Conservation (phyloP, 2,797 vertebrate species). For the Silurus aristotelis region DNA sequence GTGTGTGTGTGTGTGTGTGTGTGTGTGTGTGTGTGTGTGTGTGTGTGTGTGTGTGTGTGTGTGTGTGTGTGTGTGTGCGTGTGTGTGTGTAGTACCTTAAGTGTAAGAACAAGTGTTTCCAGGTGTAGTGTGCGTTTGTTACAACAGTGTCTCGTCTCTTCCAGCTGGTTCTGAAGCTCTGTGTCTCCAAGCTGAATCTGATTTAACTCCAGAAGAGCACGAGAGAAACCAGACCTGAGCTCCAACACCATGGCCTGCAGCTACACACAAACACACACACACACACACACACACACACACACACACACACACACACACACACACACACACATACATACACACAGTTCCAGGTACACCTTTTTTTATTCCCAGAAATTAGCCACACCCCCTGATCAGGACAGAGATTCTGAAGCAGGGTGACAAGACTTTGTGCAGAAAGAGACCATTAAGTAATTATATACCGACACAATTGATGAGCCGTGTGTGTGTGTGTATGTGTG, state of each 20-base stretch:
- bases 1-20: background rate
- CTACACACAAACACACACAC: constrained; percentile 54
- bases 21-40: background rate
- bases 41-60: background rate
- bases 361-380: background rate
- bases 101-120: constrained; percentile 72
- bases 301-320: constrained; percentile 10
- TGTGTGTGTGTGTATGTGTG: background rate
- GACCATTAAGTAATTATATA: background rate
- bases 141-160: constrained; percentile 73
- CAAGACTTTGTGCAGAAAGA: background rate
- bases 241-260: constrained; percentile 77
- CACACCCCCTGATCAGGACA: background rate
- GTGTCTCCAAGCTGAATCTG: constrained; percentile 78
- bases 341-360: background rate
- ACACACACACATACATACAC: background rate
- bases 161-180: constrained; percentile 72
- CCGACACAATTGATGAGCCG: background rate
- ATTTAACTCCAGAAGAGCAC: constrained; percentile 73
- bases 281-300: background rate
- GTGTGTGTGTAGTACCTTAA: constrained; percentile 65
- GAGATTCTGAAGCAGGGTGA: background rate
- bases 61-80: background rate
- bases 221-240: constrained; percentile 74
- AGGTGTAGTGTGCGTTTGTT: constrained; percentile 71